Base-by-base conservation (phyloP, 2,888 invertebrate genomes). In the Macrosoma leucophasiata region DNA sequence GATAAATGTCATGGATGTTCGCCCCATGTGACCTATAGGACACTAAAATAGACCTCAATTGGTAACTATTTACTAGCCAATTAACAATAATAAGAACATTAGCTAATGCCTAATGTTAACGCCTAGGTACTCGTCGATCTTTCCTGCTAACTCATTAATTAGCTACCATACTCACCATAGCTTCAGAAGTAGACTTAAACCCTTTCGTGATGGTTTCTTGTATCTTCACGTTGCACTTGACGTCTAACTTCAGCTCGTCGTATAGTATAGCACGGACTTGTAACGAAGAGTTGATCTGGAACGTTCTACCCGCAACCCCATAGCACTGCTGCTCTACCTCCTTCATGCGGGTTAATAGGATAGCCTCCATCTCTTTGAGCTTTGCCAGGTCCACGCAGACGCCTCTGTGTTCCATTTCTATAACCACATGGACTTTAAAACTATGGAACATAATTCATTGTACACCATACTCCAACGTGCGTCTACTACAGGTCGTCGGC, bases 161-260 rank as follows among this genome's bases (percentile, higher is more conserved):
- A n/a, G n/a, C n/a, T n/a, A n/a, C n/a, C n/a, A n/a, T n/a, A 31
- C 27, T 44, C 25, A 84, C 85, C 72, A 74, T 73, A 20, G 64
- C 48, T 46, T 85, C 85, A 0, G 77, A 78, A 1, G 85, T 86
- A 13, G 85, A 84, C 45, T 81, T 84, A 0, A 62, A 73, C 1
- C 77, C 75, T 29, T 57, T 64, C 10, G 52, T 33, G 4, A 65
- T 15, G 0, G 85, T 85, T 46, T 70, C 73, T 36, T 60, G 62
- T 12, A 84, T 64, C 39, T 55, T 64, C 6, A 85, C 51, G 28
- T 74, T 70, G 39, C 58, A 57, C 37, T 64, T 66, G 6, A 55
- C 42, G 43, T 85, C 82, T 8, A 86, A 58, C 34, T 70, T 58
- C 37, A 86, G 50, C 39, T 85, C 77, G 11, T 81, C 82, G 48